Percentiles rank a stretch among this genome's conserved stretches.
These are phyloP conservation scores for Mycteria americana DNA, from an alignment of 2,797 vertebrate genomes.

Conservation along the genomic window DNA sequence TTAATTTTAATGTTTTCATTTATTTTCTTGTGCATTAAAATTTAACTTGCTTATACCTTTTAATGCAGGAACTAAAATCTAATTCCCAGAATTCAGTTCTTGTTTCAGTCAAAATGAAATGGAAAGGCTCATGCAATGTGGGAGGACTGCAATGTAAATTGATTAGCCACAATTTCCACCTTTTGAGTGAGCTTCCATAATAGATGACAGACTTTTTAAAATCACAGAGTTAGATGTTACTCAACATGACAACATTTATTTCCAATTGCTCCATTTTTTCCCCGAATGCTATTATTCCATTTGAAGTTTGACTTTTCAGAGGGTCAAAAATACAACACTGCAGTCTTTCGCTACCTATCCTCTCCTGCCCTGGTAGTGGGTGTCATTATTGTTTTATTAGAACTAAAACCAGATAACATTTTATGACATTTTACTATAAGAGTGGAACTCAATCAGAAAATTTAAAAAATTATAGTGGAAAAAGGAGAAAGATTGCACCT, in stretches of 20 bases:
- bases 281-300: neutral
- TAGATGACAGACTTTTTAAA: neutral
- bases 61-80: constrained; percentile 49
- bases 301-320: constrained; percentile 3
- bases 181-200: neutral
- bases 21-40: constrained; percentile 68
- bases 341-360: neutral
- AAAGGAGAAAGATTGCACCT: neutral
- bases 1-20: constrained; percentile 78
- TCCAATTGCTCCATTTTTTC: neutral
- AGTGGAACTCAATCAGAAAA: neutral
- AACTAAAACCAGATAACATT: neutral
- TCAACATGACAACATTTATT: neutral
- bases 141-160: neutral
- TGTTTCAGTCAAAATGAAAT: constrained; percentile 29
- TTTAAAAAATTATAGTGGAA: neutral
- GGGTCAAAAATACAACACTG: neutral
- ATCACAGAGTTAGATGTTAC: neutral
- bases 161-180: neutral
- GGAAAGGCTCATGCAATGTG: neutral
- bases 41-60: constrained; percentile 69
- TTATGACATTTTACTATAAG: neutral
- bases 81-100: constrained; percentile 55
- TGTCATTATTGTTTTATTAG: neutral
- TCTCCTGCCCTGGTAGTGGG: neutral